A percentile compares a stretch with the other conserved stretches of the same genome.
These are phyloP conservation scores for Epistrophella euchroma DNA, from an alignment of 2,888 invertebrate species.

Conservation along the genomic window DNA sequence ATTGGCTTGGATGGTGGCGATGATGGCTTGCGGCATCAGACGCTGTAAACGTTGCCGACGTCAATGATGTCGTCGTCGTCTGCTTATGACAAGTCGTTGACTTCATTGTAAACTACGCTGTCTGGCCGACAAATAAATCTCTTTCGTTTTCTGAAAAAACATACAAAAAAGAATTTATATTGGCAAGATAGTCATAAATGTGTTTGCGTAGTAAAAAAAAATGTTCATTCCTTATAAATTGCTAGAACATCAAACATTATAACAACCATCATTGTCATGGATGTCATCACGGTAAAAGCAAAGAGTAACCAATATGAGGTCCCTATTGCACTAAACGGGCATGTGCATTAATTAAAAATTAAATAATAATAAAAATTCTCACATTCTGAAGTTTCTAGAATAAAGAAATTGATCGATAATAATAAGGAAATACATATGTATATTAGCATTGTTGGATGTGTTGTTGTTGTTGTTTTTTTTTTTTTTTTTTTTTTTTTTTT, in stretches of 20 bases:
- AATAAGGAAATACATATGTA: background rate
- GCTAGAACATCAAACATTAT: background rate
- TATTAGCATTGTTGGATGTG: background rate
- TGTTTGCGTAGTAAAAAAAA: constrained; percentile 1
- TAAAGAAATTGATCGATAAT: background rate
- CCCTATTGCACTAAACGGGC: background rate
- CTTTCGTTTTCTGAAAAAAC: constrained; percentile 58
- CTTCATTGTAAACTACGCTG: constrained; percentile 59
- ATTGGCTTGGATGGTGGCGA: constrained; percentile 61
- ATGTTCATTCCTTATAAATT: constrained; percentile 23
- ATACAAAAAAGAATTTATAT: constrained; percentile 47
- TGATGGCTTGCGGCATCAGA: constrained; percentile 53
- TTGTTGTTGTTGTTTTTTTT: too few species aligned
- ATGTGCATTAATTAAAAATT: background rate
- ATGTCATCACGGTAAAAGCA: background rate
- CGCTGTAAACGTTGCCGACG: constrained; percentile 57
- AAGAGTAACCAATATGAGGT: background rate
- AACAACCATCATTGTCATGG: background rate
- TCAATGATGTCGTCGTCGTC: constrained; percentile 57
- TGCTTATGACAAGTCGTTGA: constrained; percentile 68
- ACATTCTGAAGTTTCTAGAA: constrained; percentile 31
- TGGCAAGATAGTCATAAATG: constrained; percentile 35
- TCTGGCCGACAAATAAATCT: constrained; percentile 44
- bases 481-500: background rate
- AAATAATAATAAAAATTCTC: background rate